Base-by-base conservation (phyloP, 1,140 invertebrate species). In the Psilanteris sp. region DNA sequence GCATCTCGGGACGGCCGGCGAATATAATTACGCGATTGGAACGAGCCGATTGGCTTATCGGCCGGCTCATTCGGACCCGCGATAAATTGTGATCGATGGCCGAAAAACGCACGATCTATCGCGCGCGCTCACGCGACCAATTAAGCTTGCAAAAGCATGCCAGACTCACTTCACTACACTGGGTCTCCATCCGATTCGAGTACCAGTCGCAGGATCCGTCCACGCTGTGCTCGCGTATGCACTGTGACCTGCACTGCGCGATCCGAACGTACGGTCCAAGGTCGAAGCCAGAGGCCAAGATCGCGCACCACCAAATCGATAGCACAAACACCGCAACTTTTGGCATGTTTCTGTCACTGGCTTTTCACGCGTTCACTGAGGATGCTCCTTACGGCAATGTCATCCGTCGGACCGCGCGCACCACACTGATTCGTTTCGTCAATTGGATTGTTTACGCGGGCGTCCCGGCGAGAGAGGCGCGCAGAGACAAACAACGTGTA, bases 191-290 rank as follows among this genome's bases (percentile, higher is more conserved):
- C 4, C 77, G 78, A 50, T 70, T 82, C 1, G 74, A 15, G 57
- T 80, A 83, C 81, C 80, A 83, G 59, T 86, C 82, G 68, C 85
- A 86, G 3, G 57, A 80, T 3, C 84, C 86, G 34, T 87, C 84
- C 8, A 64, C 11, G 37, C 82, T 85, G 62, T 83, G 80, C 20
- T 79, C 81, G 29, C 76, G 78, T 5, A 88, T 52, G 39, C 87
- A 88, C 54, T 81, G 81, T 7, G 85, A 85, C 77, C 83, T 83
- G 78, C 87, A 88, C 72, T 86, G 86, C n/a, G 84, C 87, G 55
- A 81, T 81, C 37, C 83, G 79, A 15, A 88, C 57, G 52, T 82
- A 66, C 9, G 85, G 82, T 29, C 84, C 85, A 34, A 88, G 82
- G 73, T 88, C 85, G 50, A 87, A 83, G 22, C 79, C 61, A 9